phyloP scores from a whole-genome alignment of 2,888 invertebrate species.

The Hypena proboscidalis region DNA sequence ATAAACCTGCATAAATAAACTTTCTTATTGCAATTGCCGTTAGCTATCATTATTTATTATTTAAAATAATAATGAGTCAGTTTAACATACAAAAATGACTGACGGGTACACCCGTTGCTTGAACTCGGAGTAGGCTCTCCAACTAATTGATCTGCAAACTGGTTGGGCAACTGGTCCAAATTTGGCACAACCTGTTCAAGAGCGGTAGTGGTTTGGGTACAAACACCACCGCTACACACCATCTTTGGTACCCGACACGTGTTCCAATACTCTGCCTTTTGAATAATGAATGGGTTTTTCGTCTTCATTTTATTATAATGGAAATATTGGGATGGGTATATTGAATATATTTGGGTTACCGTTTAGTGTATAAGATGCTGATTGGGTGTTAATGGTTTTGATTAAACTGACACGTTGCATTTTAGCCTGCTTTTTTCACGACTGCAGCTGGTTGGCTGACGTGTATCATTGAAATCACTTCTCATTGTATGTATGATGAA shows the following conservation, averaged over 20 bases:
- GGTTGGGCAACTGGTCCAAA: constrained; percentile 48
- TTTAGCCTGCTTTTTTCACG: too few species aligned
- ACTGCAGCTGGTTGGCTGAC: too few species aligned
- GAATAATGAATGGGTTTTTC: constrained; percentile 48
- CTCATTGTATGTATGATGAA: too few species aligned
- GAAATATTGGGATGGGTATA: constrained; percentile 33
- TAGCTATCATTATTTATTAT: too few species aligned
- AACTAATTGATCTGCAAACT: constrained; percentile 38
- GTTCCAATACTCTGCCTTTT: constrained; percentile 49
- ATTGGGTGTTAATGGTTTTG: constrained; percentile 22
- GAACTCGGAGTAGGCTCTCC: constrained; percentile 25
- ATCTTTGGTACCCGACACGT: constrained; percentile 53
- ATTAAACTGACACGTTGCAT: constrained; percentile 9
- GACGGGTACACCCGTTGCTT: constrained; percentile 6
- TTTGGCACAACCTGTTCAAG: constrained; percentile 60
- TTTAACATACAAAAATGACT: constrained; percentile 10
- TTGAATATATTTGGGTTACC: constrained; percentile 34
- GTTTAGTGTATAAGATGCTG: constrained; percentile 13
- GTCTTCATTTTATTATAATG: constrained; percentile 33
- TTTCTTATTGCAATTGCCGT: too few species aligned
- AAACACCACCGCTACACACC: constrained; percentile 55
- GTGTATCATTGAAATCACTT: too few species aligned
- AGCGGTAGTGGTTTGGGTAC: constrained; percentile 28
- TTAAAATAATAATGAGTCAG: neutral
- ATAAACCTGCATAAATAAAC: too few species aligned